Evolutionary conservation across 2,888 invertebrate species (phyloP), one percentile per base, ranked within the genome.

Genomic region (Ferdinandea cuprea): DNA sequence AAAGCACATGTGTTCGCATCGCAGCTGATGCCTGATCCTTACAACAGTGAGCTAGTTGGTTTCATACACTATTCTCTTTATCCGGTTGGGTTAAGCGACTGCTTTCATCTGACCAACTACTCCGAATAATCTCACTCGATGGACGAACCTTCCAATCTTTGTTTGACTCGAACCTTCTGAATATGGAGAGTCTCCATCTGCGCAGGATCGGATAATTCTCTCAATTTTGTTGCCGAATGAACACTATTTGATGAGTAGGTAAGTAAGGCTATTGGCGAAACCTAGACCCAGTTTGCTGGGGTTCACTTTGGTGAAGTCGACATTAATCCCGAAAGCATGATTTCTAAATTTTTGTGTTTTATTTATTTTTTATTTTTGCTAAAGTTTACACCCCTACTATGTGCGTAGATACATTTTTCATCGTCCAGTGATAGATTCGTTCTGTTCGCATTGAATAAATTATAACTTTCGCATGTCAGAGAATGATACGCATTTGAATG

Each of bases 261-360:
- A 52, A 69, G 58, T 46, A 69, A 13, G 46, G 56, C 52, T 40
- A 42, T 25, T 48, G 54, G 56, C 61, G 28, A 68, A 78, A 83
- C 83, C 78, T 73, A 78, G 83, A 83, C 83, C 83, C 83, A 83
- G 83, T 83, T 83, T 63, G 83, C 72, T 68, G 78, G 72, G 56
- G 54, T 25, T 19, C 68, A 63, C 72, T 66, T 46, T 13, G 66
- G 48, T 50, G n/a, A 68, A 63, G 63, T 54, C 72, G 72, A 37
- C 59, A 66, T 44, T 56, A 66, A 50, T 66, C 48, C 72, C 40
- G 46, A 37, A 50, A 52, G 15, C 30, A 65, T 42, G 25, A 25
- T 30, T 9, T 11, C 35, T 44, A 19, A 13, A 19, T 15, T 9
- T 63, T 25, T 17, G 11, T 11, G 42, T 48, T 42, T 30, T 15